Evolutionary conservation across 2,113 vertebrate species (phyloP), one percentile per base, ranked within the genome.

Genomic region (Aegithalos caudatus): DNA sequence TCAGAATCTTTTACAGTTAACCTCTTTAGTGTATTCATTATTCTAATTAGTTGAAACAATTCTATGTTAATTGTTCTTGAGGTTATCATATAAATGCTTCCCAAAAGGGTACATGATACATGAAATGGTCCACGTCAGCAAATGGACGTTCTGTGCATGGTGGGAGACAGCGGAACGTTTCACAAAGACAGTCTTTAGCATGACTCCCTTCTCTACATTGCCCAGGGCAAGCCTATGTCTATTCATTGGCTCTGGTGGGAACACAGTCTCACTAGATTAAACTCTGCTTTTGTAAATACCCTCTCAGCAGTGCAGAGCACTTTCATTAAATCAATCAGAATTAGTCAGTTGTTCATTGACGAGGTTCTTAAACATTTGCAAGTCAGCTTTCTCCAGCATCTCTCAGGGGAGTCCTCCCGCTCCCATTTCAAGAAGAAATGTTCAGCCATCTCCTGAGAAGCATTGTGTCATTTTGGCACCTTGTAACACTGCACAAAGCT

Each of bases 191-290:
- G 22, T 80, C 82, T 88, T 80, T 21, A 94, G 54, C 47, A 6
- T 62, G 74, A 70, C 62, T 92, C 85, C 80, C 54, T 90, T 85
- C 90, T 53, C 66, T 57, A 3, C 40, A 37, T 80, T 31, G 86
- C 94, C 79, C 58, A 70, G 76, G 94, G 92, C 95, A 90, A 94
- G 76, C 29, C 78, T 70, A 0, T 57, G 64, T 77, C 88, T 90
- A n/a, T 90, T 94, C 88, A 50, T 57, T 80, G 86, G 50, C 64
- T 83, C 50, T 95, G 86, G 82, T 82, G 80, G 85, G 88, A 95
- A 16, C 71, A 72, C 8, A 72, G 71, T 64, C 85, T 94, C 85
- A 45, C 79, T 73, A 88, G 92, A 90, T 93, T 86, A 94, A 93
- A 70, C 67, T 67, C 90, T 86, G 54, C 92, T 90, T 96, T 86